Percentiles rank a stretch among this genome's conserved stretches.
Evolutionary conservation across 2,797 vertebrate species (phyloP).

Genomic region (Delichon dasypus): DNA sequence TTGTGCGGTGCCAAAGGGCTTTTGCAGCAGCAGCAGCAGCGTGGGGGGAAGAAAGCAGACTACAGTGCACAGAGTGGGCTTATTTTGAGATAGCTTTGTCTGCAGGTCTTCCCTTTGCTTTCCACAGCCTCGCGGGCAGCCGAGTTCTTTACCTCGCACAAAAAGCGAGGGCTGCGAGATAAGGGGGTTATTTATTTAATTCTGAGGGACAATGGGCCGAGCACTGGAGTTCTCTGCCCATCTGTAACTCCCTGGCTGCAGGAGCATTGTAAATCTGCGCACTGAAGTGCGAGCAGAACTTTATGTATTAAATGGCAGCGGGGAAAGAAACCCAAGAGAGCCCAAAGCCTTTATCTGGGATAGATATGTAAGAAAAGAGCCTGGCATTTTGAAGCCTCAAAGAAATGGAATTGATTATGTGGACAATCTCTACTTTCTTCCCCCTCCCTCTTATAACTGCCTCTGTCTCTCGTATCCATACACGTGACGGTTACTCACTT

Average conservation of each 20-base stretch:
- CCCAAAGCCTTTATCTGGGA: conserved; percentile 4
- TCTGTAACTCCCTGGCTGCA: background rate
- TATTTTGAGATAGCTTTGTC: conserved; percentile 39
- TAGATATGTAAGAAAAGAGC: background rate
- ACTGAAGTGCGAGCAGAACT: background rate
- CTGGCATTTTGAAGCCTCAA: conserved; percentile 15
- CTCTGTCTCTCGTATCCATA: background rate
- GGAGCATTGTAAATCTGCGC: background rate
- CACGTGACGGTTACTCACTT: background rate
- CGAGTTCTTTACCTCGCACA: background rate
- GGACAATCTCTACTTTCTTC: background rate
- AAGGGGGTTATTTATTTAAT: conserved; percentile 41
- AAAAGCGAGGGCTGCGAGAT: background rate
- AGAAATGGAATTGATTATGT: background rate
- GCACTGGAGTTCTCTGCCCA: background rate
- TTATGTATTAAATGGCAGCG: background rate
- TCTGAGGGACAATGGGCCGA: background rate
- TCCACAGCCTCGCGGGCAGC: background rate
- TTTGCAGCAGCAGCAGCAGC: background rate
- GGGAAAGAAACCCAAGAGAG: background rate
- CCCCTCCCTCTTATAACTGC: background rate
- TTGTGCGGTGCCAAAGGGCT: background rate
- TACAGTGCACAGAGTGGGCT: background rate
- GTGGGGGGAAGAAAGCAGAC: background rate
- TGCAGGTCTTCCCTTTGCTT: conserved; percentile 2